Evolutionary conservation across 2,888 invertebrate species (phyloP), one percentile per base, ranked within the genome.

Genomic region (Metellina segmentata): DNA sequence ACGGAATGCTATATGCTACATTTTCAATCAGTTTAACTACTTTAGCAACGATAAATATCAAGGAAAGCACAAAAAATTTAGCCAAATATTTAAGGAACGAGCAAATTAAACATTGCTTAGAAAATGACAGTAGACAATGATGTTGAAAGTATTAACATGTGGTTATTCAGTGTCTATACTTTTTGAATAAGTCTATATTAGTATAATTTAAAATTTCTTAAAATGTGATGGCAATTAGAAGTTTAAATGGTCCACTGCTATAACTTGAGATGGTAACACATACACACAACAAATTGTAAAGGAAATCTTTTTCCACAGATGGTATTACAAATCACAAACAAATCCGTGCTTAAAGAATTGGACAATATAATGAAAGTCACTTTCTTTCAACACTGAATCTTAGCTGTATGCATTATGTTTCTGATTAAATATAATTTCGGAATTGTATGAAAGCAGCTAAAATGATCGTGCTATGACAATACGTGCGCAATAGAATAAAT

Each of bases 191-290:
- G 4, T 34, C 4, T 4, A 34, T 34, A 34, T 2, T 34, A 34
- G 34, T 1, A 34, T 34, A 34, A 34, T 34, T 34, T 34, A 61
- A 1, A 11, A 61, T 61, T 61, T 61, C 61, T 61, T 61, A 61
- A 8, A 16, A 61, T 61, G 61, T 16, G 5, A 61, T 16, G 61
- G 5, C 16, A 16, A 61, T 61, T 34, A 34, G 61, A 61, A 9
- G 34, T 34, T 34, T 34, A 34, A n/a, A 34, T 34, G 34, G 61
- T 61, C 11, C 34, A 34, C 75, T 49, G 48, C 53, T 52, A 19
- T 81, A 81, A 69, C 48, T 61, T 51, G 52, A 85, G 85, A 85
- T 85, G 85, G 75, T 85, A 85, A 85, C 85, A 85, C 85, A 85
- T 85, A 75, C 83, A 85, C 83, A 34, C 53, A 74, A 82, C 49